A percentile compares a stretch with the other conserved stretches of the same genome.
phyloP scores from a whole-genome alignment of 2,113 vertebrate genomes.

The Lophius piscatorius region DNA sequence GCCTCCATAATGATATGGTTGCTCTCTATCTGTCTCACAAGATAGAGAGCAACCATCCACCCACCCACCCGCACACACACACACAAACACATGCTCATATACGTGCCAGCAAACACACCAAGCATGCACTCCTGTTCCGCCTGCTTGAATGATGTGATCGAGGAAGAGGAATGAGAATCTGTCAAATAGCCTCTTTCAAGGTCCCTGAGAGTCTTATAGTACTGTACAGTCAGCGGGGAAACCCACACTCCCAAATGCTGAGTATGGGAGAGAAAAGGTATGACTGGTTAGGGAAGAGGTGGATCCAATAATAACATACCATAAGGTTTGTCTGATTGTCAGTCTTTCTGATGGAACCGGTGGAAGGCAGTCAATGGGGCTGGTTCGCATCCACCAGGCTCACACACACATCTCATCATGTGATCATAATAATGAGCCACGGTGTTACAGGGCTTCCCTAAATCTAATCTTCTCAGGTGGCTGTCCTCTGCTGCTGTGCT shows the following conservation, averaged over 20 bases:
- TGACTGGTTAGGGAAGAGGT: slow-evolving; percentile 20
- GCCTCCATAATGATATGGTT: slow-evolving; percentile 55
- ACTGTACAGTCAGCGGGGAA: slow-evolving; percentile 25
- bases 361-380: slow-evolving; percentile 4
- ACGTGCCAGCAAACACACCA: slow-evolving; percentile 10
- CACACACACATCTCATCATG: slow-evolving; percentile 27
- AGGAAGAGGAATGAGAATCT: slow-evolving; percentile 49
- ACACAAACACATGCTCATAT: slow-evolving; percentile 10
- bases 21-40: slow-evolving; percentile 11
- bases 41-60: not conserved
- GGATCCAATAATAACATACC: slow-evolving; percentile 27
- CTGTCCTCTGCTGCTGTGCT: slow-evolving; percentile 26
- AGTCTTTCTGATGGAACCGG: too few species aligned
- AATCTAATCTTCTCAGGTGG: slow-evolving; percentile 47
- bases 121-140: slow-evolving; percentile 10
- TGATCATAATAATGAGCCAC: slow-evolving; percentile 39
- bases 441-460: slow-evolving; percentile 6
- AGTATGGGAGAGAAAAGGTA: slow-evolving; percentile 3
- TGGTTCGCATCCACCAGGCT: slow-evolving; percentile 20
- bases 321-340: too few species aligned
- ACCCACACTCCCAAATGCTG: slow-evolving; percentile 8
- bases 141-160: slow-evolving; percentile 37
- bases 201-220: slow-evolving; percentile 18
- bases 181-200: slow-evolving; percentile 42
- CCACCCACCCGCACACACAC: too few species aligned